Evolutionary conservation across 2,113 vertebrate genomes (phyloP), one percentile per base, ranked within the genome.

Genomic region (Aplodontia rufa): DNA sequence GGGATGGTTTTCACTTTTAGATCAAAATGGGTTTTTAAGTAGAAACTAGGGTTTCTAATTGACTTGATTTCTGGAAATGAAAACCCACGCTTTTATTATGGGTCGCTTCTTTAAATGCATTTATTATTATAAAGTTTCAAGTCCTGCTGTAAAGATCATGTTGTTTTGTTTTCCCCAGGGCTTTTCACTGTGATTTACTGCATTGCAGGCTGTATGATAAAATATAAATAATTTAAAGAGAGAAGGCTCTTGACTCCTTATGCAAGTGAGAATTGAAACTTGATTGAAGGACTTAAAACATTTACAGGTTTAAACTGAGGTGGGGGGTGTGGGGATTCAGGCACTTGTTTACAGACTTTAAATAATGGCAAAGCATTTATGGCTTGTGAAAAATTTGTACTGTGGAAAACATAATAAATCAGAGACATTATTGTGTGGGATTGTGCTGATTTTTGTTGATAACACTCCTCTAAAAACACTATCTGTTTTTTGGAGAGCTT

Each of bases 161-260:
- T 98, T 88, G 90, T 98, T 94, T 96, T 93, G 94, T 97, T 99
- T 99, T 99, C 96, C 98, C 99, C 99, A 99, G 98, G 99, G 98
- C 98, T 98, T 99, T 99, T 99, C 99, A 99, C 99, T 99, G 99
- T 99, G 99, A 99, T 99, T 99, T 98, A 98, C 97, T 98, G 98
- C 98, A 98, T 98, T 98, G 97, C 97, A 98, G 98, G 96, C 97
- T 98, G 97, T 98, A 98, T 98, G 98, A 98, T 98, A 97, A 95
- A 97, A 78, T 97, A 97, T 53, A 97, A 90, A 88, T 97, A 94
- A 95, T 93, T 97, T 97, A 95, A 97, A 96, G 98, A 98, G 88
- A 97, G 97, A 95, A 97, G 90, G 96, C 97, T 99, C 97, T 98
- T 98, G 95, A 98, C 98, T 98, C 95, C 96, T 98, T 98, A 98